Evolutionary conservation across 1,140 invertebrate species (phyloP).

Genomic region (Drosophila repletoides): DNA sequence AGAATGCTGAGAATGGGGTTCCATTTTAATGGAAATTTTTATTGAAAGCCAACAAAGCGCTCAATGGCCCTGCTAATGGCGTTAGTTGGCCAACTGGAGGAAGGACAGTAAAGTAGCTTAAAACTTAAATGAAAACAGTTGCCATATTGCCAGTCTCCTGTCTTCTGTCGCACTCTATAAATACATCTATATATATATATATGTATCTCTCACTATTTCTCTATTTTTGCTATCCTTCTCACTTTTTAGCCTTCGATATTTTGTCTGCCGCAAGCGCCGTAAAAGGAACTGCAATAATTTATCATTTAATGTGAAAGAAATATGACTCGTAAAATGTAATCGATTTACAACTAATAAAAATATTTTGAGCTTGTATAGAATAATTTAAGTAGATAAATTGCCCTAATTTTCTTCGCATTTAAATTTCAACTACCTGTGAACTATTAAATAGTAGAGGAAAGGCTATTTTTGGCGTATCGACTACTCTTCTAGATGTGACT

Average conservation of each 20-base stretch:
- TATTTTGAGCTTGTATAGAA: no score
- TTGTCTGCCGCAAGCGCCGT: constrained; percentile 6
- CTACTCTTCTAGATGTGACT: no score
- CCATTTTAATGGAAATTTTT: constrained; percentile 78
- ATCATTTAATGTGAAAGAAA: constrained; percentile 9
- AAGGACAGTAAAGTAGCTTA: constrained; percentile 62
- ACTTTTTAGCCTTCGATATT: constrained; percentile 17
- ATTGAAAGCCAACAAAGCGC: constrained; percentile 79
- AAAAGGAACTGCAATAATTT: constrained; percentile 19
- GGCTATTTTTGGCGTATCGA: no score
- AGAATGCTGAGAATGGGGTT: constrained; percentile 27
- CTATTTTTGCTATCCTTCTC: constrained; percentile 3
- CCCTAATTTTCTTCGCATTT: no score
- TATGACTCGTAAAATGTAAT: constrained; percentile 8
- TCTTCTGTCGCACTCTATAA: not conserved
- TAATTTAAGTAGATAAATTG: no score
- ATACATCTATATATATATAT: not conserved
- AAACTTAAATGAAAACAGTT: constrained; percentile 70
- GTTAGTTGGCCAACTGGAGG: constrained; percentile 64
- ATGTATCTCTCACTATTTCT: not conserved
- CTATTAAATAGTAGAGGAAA: no score
- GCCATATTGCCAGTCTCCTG: not conserved
- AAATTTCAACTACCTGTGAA: no score
- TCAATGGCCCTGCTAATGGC: constrained; percentile 77
- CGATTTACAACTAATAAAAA: not conserved